Evolutionary conservation across 2,888 invertebrate genomes (phyloP).

Genomic region (Alviniconcha strummeri): DNA sequence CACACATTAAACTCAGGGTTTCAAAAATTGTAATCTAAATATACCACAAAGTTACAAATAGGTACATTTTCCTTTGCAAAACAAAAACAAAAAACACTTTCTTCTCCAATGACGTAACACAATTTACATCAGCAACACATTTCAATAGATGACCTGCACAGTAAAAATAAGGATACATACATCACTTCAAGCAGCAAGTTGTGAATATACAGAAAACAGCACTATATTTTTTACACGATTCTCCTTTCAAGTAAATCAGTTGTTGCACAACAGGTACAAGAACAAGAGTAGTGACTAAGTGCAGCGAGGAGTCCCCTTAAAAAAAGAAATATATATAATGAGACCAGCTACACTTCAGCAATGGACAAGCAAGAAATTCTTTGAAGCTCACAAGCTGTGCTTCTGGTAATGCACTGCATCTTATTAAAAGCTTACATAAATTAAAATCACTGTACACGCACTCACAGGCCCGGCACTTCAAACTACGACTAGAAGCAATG

Average conservation of each 20-base stretch:
- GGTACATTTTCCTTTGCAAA: slow-evolving; percentile 12
- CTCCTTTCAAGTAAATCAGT: background rate
- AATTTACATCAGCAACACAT: no score
- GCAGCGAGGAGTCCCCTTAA: no score
- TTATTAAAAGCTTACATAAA: background rate
- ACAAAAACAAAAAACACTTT: slow-evolving; percentile 2
- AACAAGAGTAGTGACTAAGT: no score
- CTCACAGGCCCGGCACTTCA: background rate
- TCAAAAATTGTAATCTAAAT: slow-evolving; percentile 16
- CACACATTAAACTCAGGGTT: background rate
- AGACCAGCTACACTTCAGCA: no score
- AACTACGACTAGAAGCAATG: slow-evolving; percentile 16
- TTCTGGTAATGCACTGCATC: background rate
- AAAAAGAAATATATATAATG: no score
- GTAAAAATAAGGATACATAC: no score
- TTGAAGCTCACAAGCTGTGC: background rate
- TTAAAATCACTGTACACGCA: slow-evolving; percentile 9
- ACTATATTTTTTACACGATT: background rate
- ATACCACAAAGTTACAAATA: slow-evolving; percentile 11
- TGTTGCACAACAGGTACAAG: no score
- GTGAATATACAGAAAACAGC: background rate
- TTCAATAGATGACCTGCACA: no score
- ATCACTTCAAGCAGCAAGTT: no score
- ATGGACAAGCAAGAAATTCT: no score
- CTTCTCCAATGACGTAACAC: background rate